Base-by-base conservation (phyloP, 2,888 invertebrate species). In the Hypsopygia costalis region DNA sequence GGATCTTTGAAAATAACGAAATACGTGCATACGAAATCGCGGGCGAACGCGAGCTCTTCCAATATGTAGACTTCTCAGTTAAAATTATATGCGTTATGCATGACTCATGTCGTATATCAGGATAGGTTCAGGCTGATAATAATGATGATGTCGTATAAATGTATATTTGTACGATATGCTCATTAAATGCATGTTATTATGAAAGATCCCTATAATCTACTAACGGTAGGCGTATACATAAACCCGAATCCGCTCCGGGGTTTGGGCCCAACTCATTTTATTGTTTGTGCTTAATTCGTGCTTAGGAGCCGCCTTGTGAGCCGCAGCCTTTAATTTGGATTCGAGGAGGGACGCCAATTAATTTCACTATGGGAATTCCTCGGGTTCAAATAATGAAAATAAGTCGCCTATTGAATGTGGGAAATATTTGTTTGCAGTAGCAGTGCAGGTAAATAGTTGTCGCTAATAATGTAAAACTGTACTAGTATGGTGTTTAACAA, bases 251-350 rank as follows among this genome's bases (percentile, higher is more conserved):
- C 40, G 33, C 16, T 16, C 4, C 33, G 40, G 51, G 50, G 51
- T 52, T 41, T 41, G 44, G 49, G 59, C 59, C 62, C 57, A 57
- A 59, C 62, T 59, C 55, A 52, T 66, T 71, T 68, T 63, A 70
- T 66, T 69, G 65, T 67, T 66, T 58, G 60, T 56, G 56, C 58
- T 67, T 66, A 68, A 69, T 64, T 65, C 53, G 54, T 51, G 56
- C 54, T 62, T 60, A 65, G 60, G 58, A 46, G 55, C 41, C 55
- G 53, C 59, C 52, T 51, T 51, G 55, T 52, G 45, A 40, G 45
- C 56, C 60, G 50, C 50, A 40, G 29, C 47, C 55, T 52, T 68
- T 67, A 60, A 69, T 70, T 68, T 57, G 41, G 53, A 58, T 62
- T 62, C 54, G 51, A 47, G 47, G 52, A 47, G 47, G 52, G 33